Evolutionary conservation across 1,140 invertebrate genomes (phyloP), one percentile per base, ranked within the genome.

Genomic region (Macrocentrus cingulum): DNA sequence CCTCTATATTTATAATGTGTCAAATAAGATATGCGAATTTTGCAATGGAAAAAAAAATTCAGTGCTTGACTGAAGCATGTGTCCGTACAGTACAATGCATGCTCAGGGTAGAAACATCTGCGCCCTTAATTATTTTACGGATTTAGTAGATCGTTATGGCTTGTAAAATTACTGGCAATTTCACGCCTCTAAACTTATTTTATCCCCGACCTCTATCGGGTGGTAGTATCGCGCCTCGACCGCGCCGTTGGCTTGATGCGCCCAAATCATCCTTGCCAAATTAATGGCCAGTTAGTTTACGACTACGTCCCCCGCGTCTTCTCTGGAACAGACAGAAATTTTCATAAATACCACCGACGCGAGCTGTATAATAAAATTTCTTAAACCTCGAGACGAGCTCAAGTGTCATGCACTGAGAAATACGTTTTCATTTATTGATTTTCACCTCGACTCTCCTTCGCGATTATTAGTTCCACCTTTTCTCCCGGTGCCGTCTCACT

Each of bases 131-230:
- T 80, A 80, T 80, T 80, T 78, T 78, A 74, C 77, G 71, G 76
- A 80, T 80, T 78, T 78, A 80, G 77, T 78, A 76, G 77, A 78
- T 79, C 76, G 77, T 79, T 79, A 79, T 78, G 74, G 77, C 77
- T 78, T 78, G 77, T 79, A 79, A 79, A 79, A 79, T 79, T 77
- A 78, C 77, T 75, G 67, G 69, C 76, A 79, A 80, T 80, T 80
- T 78, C 77, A 77, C 76, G 76, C 74, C 74, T 71, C 68, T 76
- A 76, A 79, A 73, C 68, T 72, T 75, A 74, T 74, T 79, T 74
- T 51, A 58, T 61, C 74, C 74, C 71, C 68, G 72, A 71, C 68
- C 29, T 51, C 18, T 49, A n/a, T n/a, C n/a, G n/a, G n/a, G n/a
- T 29, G 46, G 46, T 49, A 18, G 22, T 23, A 49, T 49, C 46